These are phyloP conservation scores for Poecilus cupreus DNA, from an alignment of 2,888 invertebrate genomes.

Conservation along the genomic window DNA sequence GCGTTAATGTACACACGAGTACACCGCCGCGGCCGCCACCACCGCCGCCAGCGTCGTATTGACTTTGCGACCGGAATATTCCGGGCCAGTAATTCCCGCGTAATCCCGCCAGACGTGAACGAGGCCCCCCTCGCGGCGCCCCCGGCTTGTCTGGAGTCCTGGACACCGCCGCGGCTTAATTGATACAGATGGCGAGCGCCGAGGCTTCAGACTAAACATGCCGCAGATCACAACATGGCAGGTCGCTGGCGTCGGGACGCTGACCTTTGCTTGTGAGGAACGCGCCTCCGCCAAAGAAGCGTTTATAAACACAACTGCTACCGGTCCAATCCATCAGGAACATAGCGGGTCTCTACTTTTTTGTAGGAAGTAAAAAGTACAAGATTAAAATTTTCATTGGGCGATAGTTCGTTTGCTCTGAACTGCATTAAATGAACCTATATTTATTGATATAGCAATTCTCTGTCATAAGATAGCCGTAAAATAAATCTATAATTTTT, in stretches of 20 bases:
- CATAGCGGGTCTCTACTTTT: no score
- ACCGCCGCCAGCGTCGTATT: constrained; percentile 20
- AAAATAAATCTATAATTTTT: no score
- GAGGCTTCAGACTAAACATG: neutral
- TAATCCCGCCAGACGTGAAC: constrained; percentile 48
- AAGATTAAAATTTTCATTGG: no score
- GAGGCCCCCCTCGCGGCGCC: neutral
- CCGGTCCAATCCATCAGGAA: no score
- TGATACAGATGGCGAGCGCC: constrained; percentile 51
- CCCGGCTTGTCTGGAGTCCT: neutral
- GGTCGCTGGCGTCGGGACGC: no score
- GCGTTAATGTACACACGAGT: constrained; percentile 49
- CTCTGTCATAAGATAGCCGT: no score
- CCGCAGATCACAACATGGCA: neutral
- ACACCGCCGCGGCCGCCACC: neutral
- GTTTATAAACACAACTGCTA: no score
- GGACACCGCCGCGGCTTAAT: constrained; percentile 48
- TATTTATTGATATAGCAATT: no score
- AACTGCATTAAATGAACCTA: no score
- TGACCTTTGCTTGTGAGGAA: neutral
- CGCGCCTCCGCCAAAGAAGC: no score
- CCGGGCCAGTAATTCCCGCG: constrained; percentile 53
- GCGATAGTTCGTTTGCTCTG: no score
- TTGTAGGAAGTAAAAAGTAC: no score
- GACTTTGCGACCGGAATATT: constrained; percentile 58